Conservation (phyloP, 1,140 invertebrate species). For the Drosophila guanche region DNA sequence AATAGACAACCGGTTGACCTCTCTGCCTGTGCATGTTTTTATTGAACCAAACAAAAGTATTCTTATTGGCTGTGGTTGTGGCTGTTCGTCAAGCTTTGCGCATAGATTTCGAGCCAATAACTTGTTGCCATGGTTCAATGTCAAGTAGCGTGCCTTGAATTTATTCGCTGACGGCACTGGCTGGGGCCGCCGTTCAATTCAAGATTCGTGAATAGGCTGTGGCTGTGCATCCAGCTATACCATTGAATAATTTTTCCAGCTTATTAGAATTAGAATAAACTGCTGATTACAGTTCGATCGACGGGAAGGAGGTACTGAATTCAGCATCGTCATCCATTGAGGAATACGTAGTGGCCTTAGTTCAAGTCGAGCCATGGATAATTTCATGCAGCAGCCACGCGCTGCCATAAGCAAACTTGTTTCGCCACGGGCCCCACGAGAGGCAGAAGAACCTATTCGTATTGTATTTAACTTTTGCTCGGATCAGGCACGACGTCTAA, state of each 20-base stretch:
- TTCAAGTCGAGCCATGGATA: background rate
- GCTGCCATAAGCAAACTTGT: slow-evolving; percentile 32
- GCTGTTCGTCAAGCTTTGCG: slow-evolving; percentile 12
- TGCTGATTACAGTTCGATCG: background rate
- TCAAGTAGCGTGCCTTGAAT: slow-evolving; percentile 52
- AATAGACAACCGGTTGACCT: slow-evolving; percentile 76
- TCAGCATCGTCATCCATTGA: background rate
- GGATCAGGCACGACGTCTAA: slow-evolving; percentile 45
- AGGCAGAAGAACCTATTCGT: slow-evolving; percentile 1
- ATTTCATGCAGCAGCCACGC: slow-evolving; percentile 43
- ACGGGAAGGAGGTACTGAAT: background rate
- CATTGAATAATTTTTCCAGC: background rate
- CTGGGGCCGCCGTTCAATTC: slow-evolving; percentile 10
- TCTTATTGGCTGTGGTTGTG: slow-evolving; percentile 51
- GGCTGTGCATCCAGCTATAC: background rate
- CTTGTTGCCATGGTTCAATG: slow-evolving; percentile 59
- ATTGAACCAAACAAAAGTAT: slow-evolving; percentile 61
- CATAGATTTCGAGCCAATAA: slow-evolving; percentile 51
- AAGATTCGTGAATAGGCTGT: background rate
- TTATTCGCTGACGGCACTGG: slow-evolving; percentile 24
- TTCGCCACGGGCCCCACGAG: slow-evolving; percentile 8
- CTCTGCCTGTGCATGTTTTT: slow-evolving; percentile 64
- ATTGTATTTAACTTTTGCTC: slow-evolving; percentile 13
- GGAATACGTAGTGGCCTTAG: no score
- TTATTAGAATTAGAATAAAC: background rate